A percentile compares a stretch with the other conserved stretches of the same genome.
phyloP scores from a whole-genome alignment of 2,113 vertebrate genomes.

The Scartelaos histophorus region DNA sequence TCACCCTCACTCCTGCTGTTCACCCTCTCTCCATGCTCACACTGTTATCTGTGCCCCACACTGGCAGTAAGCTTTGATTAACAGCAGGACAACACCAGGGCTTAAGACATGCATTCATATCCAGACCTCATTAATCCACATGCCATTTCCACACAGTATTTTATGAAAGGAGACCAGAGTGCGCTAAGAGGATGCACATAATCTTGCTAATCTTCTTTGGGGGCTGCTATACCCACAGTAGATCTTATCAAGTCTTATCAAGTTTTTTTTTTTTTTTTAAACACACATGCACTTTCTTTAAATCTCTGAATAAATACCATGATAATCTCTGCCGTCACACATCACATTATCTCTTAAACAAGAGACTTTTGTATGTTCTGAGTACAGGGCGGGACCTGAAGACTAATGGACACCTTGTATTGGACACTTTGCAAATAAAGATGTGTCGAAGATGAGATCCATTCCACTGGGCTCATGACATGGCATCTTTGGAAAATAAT shows the following conservation, averaged over 20 bases:
- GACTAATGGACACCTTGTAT: background rate
- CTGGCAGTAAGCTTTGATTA: conserved; percentile 23
- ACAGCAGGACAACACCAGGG: conserved; percentile 18
- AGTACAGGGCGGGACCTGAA: background rate
- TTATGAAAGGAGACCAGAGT: background rate
- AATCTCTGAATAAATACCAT: conserved; percentile 19
- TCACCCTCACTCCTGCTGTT: no score
- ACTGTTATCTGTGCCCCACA: conserved; percentile 25
- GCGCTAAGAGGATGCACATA: background rate
- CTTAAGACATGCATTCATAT: conserved; percentile 10
- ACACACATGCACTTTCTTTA: background rate
- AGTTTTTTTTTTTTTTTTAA: no score
- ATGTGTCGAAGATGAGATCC: background rate
- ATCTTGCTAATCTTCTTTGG: conserved; percentile 2
- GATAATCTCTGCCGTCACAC: conserved; percentile 3
- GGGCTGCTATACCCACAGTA: background rate
- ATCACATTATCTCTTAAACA: background rate
- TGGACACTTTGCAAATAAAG: background rate
- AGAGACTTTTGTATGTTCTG: background rate
- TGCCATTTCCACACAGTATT: background rate
- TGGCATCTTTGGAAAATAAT: conserved; percentile 23
- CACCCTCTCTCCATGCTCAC: no score
- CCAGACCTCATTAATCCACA: conserved; percentile 10
- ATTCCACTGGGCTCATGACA: conserved; percentile 10
- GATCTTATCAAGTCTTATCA: conserved; percentile 2